Base-by-base conservation (phyloP, 2,888 invertebrate species). In the Sympetrum striolatum region DNA sequence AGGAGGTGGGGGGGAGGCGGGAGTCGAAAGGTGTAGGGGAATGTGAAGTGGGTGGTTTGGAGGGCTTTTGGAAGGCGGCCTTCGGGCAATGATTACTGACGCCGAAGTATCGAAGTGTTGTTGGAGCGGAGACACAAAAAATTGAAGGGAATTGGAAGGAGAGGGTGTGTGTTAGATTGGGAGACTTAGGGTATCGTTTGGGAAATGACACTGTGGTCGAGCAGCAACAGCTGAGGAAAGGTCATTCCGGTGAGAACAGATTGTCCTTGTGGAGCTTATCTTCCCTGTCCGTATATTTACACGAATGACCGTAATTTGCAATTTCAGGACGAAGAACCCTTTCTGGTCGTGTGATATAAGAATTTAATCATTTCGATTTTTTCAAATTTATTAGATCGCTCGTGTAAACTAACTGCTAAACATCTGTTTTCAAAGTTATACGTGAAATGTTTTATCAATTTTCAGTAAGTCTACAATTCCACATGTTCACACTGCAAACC, bases 41-140 rank as follows among this genome's bases (percentile, higher is more conserved):
- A 64, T 22, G 64, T 12, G 25, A 25, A 22, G 64, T 18, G 64
- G 22, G n/a, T 22, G 22, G 64, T n/a, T 22, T 22, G 64, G 22
- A n/a, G n/a, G 25, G 73, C 25, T 25, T 73, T 73, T 14, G 31
- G 73, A 10, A 73, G 73, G 73, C 73, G 73, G 73, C 25, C 25
- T 25, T 73, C 73, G 73, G 73, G 35, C 58, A 60, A 64, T 86
- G 86, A 86, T 86, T 86, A 60, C 86, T 37, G 86, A 86, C 86
- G 86, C 86, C 86, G 64, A 14, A 31, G 60, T 2, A n/a, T 64
- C 86, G 64, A 60, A 58, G 86, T 86, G 82, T 58, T 53, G 82
- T 82, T 82, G 82, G 58, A 12, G n/a, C 35, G 58, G 86, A 86
- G 86, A 86, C 37, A 35, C 58, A n/a, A 86, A 64, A 86, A 86